Conservation (phyloP, 2,888 invertebrate species). For the Dolichopus griseipennis region DNA sequence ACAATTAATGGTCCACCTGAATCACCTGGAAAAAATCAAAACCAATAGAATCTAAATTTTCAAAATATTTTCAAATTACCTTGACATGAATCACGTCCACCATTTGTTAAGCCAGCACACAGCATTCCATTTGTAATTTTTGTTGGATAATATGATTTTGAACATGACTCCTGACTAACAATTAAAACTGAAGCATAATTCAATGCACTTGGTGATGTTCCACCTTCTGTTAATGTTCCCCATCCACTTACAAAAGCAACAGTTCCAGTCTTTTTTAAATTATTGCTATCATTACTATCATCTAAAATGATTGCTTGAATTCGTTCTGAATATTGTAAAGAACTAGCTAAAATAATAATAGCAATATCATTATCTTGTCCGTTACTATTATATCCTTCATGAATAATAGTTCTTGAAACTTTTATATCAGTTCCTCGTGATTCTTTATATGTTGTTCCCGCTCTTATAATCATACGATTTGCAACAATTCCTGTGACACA, state of each 20-base stretch:
- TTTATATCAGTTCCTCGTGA: constrained; percentile 36
- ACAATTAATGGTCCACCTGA: constrained; percentile 19
- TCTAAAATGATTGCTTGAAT: background rate
- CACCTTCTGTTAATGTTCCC: constrained; percentile 10
- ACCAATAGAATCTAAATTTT: background rate
- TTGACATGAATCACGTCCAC: constrained; percentile 29
- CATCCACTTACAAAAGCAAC: constrained; percentile 12
- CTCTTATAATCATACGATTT: constrained; percentile 31
- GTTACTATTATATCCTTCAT: constrained; percentile 31
- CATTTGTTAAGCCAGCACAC: constrained; percentile 46
- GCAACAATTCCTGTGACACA: constrained; percentile 31
- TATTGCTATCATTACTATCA: background rate
- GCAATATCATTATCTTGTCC: constrained; percentile 41
- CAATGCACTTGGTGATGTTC: background rate
- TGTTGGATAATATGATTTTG: background rate
- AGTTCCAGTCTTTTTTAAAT: background rate
- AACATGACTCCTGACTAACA: constrained; percentile 2
- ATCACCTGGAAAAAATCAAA: constrained; percentile 14
- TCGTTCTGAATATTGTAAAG: background rate
- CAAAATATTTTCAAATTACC: background rate
- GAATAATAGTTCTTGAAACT: constrained; percentile 33
- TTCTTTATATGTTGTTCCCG: constrained; percentile 35
- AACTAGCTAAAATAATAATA: constrained; percentile 28
- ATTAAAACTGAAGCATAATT: constrained; percentile 10
- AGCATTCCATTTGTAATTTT: constrained; percentile 24